These are phyloP conservation scores for Hemichromis elongatus DNA, from an alignment of 2,113 vertebrate species.

Conservation along the genomic window DNA sequence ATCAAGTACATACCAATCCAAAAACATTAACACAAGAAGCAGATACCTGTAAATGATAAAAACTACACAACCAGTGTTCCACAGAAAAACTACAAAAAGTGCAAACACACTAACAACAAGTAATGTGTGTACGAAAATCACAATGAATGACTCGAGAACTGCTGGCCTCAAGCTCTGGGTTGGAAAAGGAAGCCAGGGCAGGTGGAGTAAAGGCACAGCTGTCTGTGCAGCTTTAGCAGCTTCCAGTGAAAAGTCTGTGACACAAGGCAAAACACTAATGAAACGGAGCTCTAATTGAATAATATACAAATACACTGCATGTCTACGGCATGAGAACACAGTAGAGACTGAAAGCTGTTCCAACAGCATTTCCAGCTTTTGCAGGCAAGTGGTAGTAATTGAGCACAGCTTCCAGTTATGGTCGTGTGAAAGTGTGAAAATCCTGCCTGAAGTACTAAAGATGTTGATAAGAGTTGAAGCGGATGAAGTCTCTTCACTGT, in stretches of 20 bases:
- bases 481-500: not conserved
- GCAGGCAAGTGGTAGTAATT: not conserved
- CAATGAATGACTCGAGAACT: not conserved
- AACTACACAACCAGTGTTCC: not conserved
- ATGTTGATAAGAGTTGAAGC: conserved; percentile 20
- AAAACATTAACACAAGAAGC: not conserved
- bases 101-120: not conserved
- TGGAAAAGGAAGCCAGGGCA: not conserved
- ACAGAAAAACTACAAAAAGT: not conserved
- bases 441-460: not conserved
- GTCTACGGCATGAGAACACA: not conserved
- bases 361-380: not conserved
- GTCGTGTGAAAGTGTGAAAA: conserved; percentile 19
- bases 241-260: not conserved
- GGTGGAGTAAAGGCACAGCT: not conserved
- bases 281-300: not conserved
- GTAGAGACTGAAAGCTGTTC: not conserved
- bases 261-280: not conserved
- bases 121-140: not conserved
- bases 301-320: not conserved
- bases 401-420: not conserved
- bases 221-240: not conserved
- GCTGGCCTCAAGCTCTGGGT: not conserved
- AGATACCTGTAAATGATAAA: not conserved
- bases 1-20: not conserved